phyloP scores from a whole-genome alignment of 2,797 vertebrate species.

The Rhinoraja longicauda region DNA sequence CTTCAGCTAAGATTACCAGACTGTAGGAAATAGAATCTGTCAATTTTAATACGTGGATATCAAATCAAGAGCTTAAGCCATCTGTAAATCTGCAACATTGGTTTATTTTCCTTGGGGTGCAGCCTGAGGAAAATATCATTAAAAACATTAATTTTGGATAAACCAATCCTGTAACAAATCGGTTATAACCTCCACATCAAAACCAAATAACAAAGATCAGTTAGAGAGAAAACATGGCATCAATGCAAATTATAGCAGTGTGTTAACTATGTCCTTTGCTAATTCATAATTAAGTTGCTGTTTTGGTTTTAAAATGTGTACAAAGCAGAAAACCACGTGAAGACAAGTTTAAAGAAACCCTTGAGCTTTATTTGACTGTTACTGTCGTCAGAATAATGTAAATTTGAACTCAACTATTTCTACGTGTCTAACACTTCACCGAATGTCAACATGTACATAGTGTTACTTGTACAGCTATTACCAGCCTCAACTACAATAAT shows the following conservation, averaged over 20 bases:
- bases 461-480: conserved; percentile 20
- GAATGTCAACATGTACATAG: conserved; percentile 3
- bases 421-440: conserved; percentile 27
- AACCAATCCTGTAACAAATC: background rate
- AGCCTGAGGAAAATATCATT: background rate
- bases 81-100: background rate
- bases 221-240: background rate
- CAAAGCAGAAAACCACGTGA: background rate
- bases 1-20: background rate
- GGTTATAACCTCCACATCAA: background rate
- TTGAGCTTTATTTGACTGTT: conserved; percentile 30
- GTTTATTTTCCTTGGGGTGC: background rate
- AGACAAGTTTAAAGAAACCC: background rate
- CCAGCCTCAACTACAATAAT: conserved; percentile 35
- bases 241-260: background rate
- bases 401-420: conserved; percentile 24
- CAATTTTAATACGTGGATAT: background rate
- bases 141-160: background rate
- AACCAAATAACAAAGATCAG: conserved; percentile 1
- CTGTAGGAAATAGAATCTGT: background rate
- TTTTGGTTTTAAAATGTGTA: background rate
- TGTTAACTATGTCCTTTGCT: too few relatives aligned
- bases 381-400: conserved; percentile 23
- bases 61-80: background rate
- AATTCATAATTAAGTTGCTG: background rate